A percentile compares a stretch with the other conserved stretches of the same genome.
Conservation (phyloP, 2,888 invertebrate genomes). For the Pantelozetes paolii region DNA sequence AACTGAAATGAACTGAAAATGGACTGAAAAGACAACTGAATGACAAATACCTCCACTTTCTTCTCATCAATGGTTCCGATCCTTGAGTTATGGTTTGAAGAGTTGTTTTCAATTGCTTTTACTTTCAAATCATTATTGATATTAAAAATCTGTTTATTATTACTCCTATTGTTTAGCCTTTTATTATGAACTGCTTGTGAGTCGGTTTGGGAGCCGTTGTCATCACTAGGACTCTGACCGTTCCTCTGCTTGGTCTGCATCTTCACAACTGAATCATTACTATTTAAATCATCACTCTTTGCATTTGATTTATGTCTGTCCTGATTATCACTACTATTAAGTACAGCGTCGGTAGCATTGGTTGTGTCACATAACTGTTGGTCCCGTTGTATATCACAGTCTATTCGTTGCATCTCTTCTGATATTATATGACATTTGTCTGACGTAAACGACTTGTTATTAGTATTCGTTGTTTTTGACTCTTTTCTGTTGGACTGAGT, state of each 20-base stretch:
- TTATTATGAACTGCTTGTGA: not conserved
- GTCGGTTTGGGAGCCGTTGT: not conserved
- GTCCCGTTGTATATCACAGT: slow-evolving; percentile 38
- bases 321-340: slow-evolving; percentile 2
- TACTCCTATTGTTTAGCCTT: not conserved
- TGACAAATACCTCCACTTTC: slow-evolving; percentile 8
- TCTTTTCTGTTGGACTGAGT: slow-evolving; percentile 24
- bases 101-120: not conserved
- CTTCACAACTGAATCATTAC: not conserved
- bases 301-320: not conserved
- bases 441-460: slow-evolving; percentile 16
- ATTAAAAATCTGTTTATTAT: not conserved
- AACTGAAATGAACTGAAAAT: not conserved
- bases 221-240: not conserved
- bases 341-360: not conserved
- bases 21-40: not conserved
- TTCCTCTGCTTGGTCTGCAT: not conserved
- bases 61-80: not conserved
- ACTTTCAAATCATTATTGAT: slow-evolving; percentile 9
- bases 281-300: slow-evolving; percentile 11
- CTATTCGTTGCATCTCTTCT: slow-evolving; percentile 21
- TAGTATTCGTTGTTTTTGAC: slow-evolving; percentile 14
- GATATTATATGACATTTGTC: slow-evolving; percentile 23
- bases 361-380: slow-evolving; percentile 24
- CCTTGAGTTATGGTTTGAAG: not conserved